Evolutionary conservation across 1,140 invertebrate species (phyloP).

Genomic region (Danaus plexippus): DNA sequence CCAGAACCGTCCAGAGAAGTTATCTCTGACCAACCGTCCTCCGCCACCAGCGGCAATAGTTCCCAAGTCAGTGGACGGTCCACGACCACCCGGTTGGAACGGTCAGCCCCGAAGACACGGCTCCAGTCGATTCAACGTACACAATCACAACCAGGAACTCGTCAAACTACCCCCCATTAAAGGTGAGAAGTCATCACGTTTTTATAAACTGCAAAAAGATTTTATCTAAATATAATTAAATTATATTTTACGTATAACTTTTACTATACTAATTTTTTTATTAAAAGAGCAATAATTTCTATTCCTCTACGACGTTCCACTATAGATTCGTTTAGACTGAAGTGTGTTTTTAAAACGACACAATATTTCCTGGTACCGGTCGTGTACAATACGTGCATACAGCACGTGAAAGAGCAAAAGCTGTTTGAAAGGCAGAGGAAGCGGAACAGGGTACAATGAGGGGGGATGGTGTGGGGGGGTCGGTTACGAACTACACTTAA

Average conservation of each 20-base stretch:
- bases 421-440: constrained; percentile 24
- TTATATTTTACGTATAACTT: too few species aligned
- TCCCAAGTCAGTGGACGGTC: constrained; percentile 49
- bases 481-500: constrained; percentile 23
- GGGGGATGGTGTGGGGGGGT: constrained; percentile 20
- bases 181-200: constrained; percentile 30
- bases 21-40: constrained; percentile 39
- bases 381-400: constrained; percentile 1
- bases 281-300: too few species aligned
- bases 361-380: too few species aligned
- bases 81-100: constrained; percentile 54
- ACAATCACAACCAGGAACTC: constrained; percentile 60
- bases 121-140: constrained; percentile 60
- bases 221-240: too few species aligned
- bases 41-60: constrained; percentile 57
- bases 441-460: constrained; percentile 29
- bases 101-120: constrained; percentile 54
- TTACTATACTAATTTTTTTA: too few species aligned
- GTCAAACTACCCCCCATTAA: constrained; percentile 61
- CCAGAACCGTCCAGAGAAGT: constrained; percentile 55
- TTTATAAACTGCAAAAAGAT: too few species aligned
- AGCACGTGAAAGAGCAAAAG: constrained; percentile 6
- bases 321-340: too few species aligned
- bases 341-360: too few species aligned
- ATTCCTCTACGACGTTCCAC: too few species aligned